Evolutionary conservation across 2,888 invertebrate species (phyloP).

Genomic region (Alloplasta piceator): DNA sequence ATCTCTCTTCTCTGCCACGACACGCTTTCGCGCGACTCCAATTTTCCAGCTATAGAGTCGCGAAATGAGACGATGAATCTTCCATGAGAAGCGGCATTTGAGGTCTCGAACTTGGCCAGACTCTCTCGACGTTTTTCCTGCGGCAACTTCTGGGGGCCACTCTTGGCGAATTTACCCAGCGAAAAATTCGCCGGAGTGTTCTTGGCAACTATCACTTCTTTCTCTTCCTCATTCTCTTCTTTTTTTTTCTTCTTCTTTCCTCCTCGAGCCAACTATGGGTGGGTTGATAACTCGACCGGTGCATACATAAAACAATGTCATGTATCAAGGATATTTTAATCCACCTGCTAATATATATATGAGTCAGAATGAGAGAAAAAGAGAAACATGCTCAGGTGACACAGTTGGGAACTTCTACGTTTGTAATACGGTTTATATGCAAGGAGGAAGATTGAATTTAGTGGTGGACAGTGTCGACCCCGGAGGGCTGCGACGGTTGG

Average conservation of each 20-base stretch:
- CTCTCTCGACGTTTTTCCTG: slow-evolving; percentile 7
- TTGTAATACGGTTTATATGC: background rate
- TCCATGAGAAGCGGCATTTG: slow-evolving; percentile 57
- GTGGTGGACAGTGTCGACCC: slow-evolving; percentile 29
- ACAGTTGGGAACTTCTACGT: background rate
- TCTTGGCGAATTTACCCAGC: background rate
- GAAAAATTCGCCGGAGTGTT: background rate
- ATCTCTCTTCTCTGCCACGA: slow-evolving; percentile 4
- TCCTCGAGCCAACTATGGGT: background rate
- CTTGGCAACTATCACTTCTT: background rate
- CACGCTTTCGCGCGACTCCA: slow-evolving; percentile 27
- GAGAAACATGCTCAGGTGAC: background rate
- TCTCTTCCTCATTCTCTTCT: background rate
- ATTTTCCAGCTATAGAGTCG: slow-evolving; percentile 51
- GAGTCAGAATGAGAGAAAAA: too few species aligned
- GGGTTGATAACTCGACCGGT: too few species aligned
- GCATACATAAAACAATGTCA: too few species aligned
- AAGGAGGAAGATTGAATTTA: slow-evolving; percentile 11
- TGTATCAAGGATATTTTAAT: too few species aligned
- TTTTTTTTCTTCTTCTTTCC: background rate
- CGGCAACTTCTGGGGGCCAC: too few species aligned
- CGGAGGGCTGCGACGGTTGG: slow-evolving; percentile 7
- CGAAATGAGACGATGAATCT: slow-evolving; percentile 66
- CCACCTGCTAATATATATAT: too few species aligned
- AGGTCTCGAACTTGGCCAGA: slow-evolving; percentile 33